A percentile compares a stretch with the other conserved stretches of the same genome.
Conservation (phyloP, 2,797 vertebrate genomes). For the Sphenodon punctatus region DNA sequence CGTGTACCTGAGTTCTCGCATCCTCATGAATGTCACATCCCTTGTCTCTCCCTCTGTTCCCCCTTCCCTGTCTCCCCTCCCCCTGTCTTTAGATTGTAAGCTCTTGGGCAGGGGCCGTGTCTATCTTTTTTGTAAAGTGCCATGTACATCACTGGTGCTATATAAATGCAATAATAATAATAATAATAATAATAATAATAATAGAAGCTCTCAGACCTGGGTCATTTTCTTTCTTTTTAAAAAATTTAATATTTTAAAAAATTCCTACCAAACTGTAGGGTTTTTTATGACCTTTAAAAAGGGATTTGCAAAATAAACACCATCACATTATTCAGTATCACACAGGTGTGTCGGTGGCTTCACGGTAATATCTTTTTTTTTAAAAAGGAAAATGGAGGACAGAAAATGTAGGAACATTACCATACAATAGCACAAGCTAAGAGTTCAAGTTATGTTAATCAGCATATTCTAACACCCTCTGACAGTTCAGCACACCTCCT, state of each 20-base stretch:
- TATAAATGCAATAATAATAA: no score
- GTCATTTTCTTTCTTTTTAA: not conserved
- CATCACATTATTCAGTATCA: not conserved
- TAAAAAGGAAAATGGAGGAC: constrained; percentile 45
- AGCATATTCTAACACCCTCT: constrained; percentile 67
- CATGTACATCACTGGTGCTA: no score
- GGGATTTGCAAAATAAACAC: not conserved
- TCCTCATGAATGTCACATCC: no score
- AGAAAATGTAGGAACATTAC: constrained; percentile 58
- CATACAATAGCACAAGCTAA: constrained; percentile 42
- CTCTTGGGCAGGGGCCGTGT: no score
- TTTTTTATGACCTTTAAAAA: no score
- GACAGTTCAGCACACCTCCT: constrained; percentile 62
- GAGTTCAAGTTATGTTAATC: constrained; percentile 61
- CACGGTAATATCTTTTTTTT: constrained; percentile 1
- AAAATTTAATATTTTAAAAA: not conserved
- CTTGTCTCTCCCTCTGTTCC: no score
- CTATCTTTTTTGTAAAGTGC: no score
- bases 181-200: no score
- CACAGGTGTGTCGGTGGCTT: not conserved
- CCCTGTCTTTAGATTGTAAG: no score
- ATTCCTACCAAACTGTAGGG: not conserved
- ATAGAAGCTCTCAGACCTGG: no score
- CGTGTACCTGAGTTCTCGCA: no score
- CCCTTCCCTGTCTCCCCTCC: no score